Conservation (phyloP, 2,797 vertebrate species). For the Lacerta viridis region DNA sequence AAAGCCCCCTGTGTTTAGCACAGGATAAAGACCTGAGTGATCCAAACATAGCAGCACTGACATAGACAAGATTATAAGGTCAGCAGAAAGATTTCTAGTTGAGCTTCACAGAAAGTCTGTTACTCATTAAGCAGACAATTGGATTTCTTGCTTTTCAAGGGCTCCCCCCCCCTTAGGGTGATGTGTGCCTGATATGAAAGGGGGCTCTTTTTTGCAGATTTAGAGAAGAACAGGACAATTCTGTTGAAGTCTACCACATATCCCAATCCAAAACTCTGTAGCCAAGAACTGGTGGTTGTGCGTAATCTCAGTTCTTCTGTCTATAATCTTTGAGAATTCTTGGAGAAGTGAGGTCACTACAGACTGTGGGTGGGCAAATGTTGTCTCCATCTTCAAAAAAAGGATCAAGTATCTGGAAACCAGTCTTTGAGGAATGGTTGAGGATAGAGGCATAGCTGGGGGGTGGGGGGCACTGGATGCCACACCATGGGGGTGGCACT, state of each 20-base stretch:
- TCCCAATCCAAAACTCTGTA: neutral
- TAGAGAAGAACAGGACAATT: neutral
- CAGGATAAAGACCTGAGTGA: neutral
- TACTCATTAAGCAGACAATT: accelerated
- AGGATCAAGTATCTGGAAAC: too few relatives aligned
- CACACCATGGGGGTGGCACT: too few relatives aligned
- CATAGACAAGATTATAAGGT: constrained; percentile 17
- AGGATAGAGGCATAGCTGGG: too few relatives aligned
- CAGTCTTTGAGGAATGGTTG: too few relatives aligned
- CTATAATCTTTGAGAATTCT: too few relatives aligned
- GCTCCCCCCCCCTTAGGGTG: neutral
- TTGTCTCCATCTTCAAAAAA: too few relatives aligned
- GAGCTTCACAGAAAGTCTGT: neutral
- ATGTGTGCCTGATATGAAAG: constrained; percentile 22
- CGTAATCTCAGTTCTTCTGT: too few relatives aligned
- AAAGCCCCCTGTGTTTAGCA: neutral
- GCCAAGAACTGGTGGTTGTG: neutral
- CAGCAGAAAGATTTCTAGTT: neutral
- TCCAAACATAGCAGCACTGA: accelerated
- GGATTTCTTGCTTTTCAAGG: neutral
- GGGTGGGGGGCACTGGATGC: too few relatives aligned
- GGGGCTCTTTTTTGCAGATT: neutral
- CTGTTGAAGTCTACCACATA: neutral
- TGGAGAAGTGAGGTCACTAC: too few relatives aligned
- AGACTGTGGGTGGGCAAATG: too few relatives aligned